phyloP scores from a whole-genome alignment of 2,888 invertebrate species.

The Lepas anatifera region DNA sequence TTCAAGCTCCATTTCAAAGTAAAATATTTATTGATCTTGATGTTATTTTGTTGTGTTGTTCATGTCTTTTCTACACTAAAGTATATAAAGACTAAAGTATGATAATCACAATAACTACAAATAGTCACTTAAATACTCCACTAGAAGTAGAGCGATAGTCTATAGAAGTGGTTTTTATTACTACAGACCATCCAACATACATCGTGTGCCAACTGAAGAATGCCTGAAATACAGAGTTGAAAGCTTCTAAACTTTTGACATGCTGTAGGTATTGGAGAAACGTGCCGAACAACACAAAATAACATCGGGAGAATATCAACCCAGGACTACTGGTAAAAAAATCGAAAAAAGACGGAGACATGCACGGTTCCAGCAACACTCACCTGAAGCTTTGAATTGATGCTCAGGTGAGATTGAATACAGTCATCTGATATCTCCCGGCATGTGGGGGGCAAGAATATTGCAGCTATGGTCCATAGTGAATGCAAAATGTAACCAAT shows the following conservation, averaged over 20 bases:
- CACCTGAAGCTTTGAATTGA: conserved; percentile 32
- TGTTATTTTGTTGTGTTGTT: too few relatives aligned
- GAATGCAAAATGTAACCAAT: conserved; percentile 38
- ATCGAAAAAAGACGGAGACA: too few relatives aligned
- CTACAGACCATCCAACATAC: too few relatives aligned
- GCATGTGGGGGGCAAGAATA: conserved; percentile 35
- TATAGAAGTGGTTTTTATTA: too few relatives aligned
- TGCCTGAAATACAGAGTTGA: background rate
- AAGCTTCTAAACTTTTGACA: background rate
- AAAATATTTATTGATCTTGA: too few relatives aligned
- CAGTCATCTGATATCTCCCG: conserved; percentile 27
- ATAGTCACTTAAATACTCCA: too few relatives aligned
- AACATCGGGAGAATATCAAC: background rate
- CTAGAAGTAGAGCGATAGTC: too few relatives aligned
- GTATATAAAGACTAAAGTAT: too few relatives aligned
- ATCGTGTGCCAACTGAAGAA: background rate
- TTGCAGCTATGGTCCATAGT: conserved; percentile 36
- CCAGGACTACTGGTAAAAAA: too few relatives aligned
- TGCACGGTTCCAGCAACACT: background rate
- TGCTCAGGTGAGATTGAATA: conserved; percentile 31
- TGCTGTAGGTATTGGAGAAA: conserved; percentile 35
- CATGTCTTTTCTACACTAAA: too few relatives aligned
- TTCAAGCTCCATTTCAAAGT: too few relatives aligned
- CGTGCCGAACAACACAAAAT: conserved; percentile 39
- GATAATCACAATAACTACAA: too few relatives aligned